Evolutionary conservation across 2,113 vertebrate species (phyloP).

Genomic region (Colistium nudipinnis): DNA sequence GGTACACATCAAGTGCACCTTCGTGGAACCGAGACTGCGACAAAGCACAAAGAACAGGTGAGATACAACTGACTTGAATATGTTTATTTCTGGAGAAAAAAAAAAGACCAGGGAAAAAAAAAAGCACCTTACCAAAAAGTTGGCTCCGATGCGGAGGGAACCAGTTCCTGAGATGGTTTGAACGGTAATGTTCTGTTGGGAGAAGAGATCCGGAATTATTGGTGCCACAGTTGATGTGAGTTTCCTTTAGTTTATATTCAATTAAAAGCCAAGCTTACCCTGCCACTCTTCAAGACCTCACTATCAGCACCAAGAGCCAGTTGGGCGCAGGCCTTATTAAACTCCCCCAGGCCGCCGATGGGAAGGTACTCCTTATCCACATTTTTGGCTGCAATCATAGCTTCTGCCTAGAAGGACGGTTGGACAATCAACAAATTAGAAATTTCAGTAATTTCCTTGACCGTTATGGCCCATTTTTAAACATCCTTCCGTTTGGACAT

Average conservation of each 20-base stretch:
- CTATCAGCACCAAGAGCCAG: conserved; percentile 88
- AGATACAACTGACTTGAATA: background rate
- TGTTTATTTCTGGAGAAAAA: background rate
- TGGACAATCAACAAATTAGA: conserved; percentile 5
- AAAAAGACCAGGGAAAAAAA: background rate
- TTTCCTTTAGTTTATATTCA: background rate
- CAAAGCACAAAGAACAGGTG: conserved; percentile 10
- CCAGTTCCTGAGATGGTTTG: conserved; percentile 98
- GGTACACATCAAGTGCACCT: conserved; percentile 87
- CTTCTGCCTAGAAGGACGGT: conserved; percentile 84
- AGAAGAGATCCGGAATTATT: conserved; percentile 19
- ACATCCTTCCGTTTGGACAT: no score
- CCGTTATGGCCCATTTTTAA: background rate
- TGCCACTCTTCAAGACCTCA: conserved; percentile 88
- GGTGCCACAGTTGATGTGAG: background rate
- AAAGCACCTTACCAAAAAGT: conserved; percentile 87
- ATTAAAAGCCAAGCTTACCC: conserved; percentile 82
- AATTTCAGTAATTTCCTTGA: background rate
- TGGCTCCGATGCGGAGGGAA: conserved; percentile 92
- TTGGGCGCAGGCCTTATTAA: conserved; percentile 87
- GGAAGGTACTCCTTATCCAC: conserved; percentile 94
- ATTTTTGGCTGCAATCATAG: conserved; percentile 87
- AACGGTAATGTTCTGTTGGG: conserved; percentile 88
- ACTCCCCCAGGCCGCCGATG: conserved; percentile 88
- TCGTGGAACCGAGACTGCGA: conserved; percentile 92